Evolutionary conservation across 2,888 invertebrate genomes (phyloP), one percentile per base, ranked within the genome.

Genomic region (Dorcus parallelipipedus): DNA sequence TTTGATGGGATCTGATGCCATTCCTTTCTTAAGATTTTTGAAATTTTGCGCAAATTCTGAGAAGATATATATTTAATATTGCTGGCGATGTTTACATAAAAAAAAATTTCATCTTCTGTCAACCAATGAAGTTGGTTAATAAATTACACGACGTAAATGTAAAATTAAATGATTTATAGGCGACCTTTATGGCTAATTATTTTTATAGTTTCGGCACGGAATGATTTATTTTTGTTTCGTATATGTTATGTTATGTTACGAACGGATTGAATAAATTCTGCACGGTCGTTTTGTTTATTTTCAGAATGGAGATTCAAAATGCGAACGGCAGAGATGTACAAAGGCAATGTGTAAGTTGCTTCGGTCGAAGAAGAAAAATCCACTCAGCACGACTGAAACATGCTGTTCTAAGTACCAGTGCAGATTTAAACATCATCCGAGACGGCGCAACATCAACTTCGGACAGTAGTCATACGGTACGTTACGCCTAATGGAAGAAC

Each of bases 321-420:
- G 94, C 77, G 87, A 89, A 65, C 83, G 92, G 63, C 90, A 90
- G 73, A 85, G 88, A n/a, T 91, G 92, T 77, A 86, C 88, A n/a
- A 84, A 86, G 58, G 83, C 86, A 41, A 83, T 87, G 62, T 91
- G 91, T 77, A 81, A 80, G 64, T 79, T 76, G 71, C 77, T 73
- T 57, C 76, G 73, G 66, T 78, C 76, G 72, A 77, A 73, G 70
- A 59, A 56, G 38, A 56, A 59, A 9, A 38, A 26, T 33, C 10
- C 38, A 7, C 33, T 43, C 43, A 43, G 20, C 10, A 23, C 38
- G 38, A 45, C 33, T n/a, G 58, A 54, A 9, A 52, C 58, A 26
- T 60, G 60, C 38, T 85, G 84, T 77, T 87, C 86, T 61, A 75
- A 74, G 49, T 78, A 79, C 62, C 85, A 86, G 76, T 76, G 69